A percentile compares a stretch with the other conserved stretches of the same genome.
phyloP scores from a whole-genome alignment of 2,113 vertebrate species.

The Athene noctua region DNA sequence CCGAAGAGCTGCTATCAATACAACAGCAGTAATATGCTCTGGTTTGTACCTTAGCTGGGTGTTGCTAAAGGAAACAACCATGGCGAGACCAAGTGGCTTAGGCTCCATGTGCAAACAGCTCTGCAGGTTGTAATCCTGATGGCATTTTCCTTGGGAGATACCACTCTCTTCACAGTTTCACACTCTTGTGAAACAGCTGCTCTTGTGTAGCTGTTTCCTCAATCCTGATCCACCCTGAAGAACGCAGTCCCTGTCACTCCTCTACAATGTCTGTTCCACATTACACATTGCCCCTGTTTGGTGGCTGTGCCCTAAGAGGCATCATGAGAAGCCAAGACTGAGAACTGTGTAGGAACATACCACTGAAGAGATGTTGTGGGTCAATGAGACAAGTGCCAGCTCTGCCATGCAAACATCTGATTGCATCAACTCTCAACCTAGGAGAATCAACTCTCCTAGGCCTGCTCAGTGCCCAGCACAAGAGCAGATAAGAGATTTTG shows the following conservation, averaged over 20 bases:
- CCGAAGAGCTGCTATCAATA: background rate
- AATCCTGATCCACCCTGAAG: background rate
- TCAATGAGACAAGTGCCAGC: background rate
- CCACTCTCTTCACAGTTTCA: background rate
- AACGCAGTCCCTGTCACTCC: background rate
- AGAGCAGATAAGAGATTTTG: background rate
- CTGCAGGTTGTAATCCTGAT: background rate
- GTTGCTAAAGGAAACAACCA: background rate
- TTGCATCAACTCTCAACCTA: background rate
- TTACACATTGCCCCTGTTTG: background rate
- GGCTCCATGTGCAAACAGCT: fast-evolving
- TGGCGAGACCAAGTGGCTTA: background rate
- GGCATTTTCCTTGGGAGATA: background rate
- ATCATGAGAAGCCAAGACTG: background rate
- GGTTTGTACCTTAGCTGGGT: background rate
- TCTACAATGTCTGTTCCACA: background rate
- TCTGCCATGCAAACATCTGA: background rate
- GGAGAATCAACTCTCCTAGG: background rate
- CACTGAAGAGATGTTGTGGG: background rate
- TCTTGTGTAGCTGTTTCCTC: background rate
- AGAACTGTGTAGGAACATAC: background rate
- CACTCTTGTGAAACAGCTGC: background rate
- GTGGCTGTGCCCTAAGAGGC: background rate
- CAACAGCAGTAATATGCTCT: background rate
- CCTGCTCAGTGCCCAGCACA: background rate